Evolutionary conservation across 1,140 invertebrate species (phyloP), one percentile per base, ranked within the genome.

Genomic region (Coboldia fuscipes): DNA sequence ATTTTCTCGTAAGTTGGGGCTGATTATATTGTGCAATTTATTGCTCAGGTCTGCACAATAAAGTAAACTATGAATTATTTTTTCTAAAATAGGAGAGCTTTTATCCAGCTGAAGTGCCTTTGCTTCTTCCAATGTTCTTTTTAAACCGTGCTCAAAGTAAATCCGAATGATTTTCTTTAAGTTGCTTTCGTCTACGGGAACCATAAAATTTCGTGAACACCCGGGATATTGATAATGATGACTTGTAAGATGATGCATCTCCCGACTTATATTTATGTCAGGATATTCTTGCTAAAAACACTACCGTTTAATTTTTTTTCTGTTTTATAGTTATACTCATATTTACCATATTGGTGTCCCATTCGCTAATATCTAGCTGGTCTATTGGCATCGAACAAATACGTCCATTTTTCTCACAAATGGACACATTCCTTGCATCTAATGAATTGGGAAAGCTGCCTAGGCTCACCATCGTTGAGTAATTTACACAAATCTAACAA

Each of bases 121-220:
- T 24, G 23, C 23, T n/a, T 24, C n/a, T 24, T 24, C 23, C 23
- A 24, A 24, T 24, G 23, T n/a, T 24, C 7, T n/a, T 24, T 8
- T n/a, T 7, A 24, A 24, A 8, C 23, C 23, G n/a, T 24, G 7
- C 23, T 24, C 23, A n/a, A 24, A 8, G 23, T 8, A 24, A 8
- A n/a, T 24, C 23, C 23, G 23, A 8, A n/a, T 24, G 7, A 24
- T 8, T 24, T 24, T 24, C 23, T 24, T 24, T 7, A 24, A 8
- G 7, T 8, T 8, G 7, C 7, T 7, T 24, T 24, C 23, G 28
- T 55, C 41, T 6, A 60, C 57, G 1, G 56, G 51, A 37, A 63
- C 37, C 39, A 64, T 49, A 22, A 60, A 37, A 34, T 44, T 45
- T 40, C 39, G 46, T 53, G 51, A n/a, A 27, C 27, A 14, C 15